Evolutionary conservation across 1,140 invertebrate genomes (phyloP).

Genomic region (Trichoplusia ni): DNA sequence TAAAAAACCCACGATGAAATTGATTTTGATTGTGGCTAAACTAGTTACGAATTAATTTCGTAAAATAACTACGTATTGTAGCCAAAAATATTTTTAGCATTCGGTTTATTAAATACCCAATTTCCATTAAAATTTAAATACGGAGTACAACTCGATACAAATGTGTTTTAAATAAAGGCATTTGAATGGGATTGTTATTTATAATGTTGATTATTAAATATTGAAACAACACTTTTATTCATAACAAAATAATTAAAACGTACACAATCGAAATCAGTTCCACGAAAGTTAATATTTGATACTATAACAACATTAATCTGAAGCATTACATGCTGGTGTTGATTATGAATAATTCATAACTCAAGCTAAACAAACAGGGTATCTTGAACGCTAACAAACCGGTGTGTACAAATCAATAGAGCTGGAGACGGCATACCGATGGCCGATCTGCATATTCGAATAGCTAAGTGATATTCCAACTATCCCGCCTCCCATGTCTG

Average conservation of each 20-base stretch:
- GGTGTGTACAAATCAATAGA: conserved; percentile 53
- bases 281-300: no score
- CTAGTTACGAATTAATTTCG: background rate
- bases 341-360: conserved; percentile 52
- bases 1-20: conserved; percentile 11
- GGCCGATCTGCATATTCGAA: conserved; percentile 69
- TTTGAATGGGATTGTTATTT: no score
- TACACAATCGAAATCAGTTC: background rate
- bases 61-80: no score
- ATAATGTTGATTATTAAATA: no score
- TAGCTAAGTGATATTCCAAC: conserved; percentile 72
- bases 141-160: no score
- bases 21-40: background rate
- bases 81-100: no score
- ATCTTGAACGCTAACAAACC: conserved; percentile 49
- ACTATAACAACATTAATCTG: background rate
- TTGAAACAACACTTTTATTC: no score
- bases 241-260: no score
- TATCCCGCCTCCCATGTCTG: conserved; percentile 49
- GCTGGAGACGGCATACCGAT: conserved; percentile 51
- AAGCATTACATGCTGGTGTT: conserved; percentile 6
- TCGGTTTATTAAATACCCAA: no score
- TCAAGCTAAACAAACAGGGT: conserved; percentile 46
- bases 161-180: no score
- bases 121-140: no score